Evolutionary conservation across 2,888 invertebrate species (phyloP).

Genomic region (Himalopsyche tibetana): DNA sequence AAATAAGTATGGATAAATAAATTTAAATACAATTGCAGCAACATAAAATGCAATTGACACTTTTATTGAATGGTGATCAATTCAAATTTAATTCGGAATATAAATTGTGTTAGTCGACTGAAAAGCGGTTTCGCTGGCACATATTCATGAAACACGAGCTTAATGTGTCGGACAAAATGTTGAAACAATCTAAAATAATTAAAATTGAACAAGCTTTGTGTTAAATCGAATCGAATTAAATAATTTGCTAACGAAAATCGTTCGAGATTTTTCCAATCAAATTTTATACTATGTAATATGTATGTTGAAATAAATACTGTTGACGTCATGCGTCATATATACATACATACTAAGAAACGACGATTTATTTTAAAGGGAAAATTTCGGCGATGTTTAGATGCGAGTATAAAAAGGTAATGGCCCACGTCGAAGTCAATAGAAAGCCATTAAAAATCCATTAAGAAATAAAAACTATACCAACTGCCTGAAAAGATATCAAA

Average conservation of each 20-base stretch:
- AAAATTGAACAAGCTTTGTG: constrained; percentile 20
- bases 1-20: too few species aligned
- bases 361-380: too few species aligned
- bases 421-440: not conserved
- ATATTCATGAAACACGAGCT: constrained; percentile 10
- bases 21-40: not conserved
- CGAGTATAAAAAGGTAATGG: not conserved
- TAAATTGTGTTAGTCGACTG: not conserved
- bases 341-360: too few species aligned
- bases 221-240: constrained; percentile 18
- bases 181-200: constrained; percentile 26
- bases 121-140: not conserved
- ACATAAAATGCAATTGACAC: constrained; percentile 2
- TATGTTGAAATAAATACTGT: not conserved
- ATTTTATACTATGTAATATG: not conserved
- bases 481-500: too few species aligned
- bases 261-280: not conserved
- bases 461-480: not conserved
- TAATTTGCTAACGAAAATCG: not conserved
- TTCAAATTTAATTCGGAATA: constrained; percentile 20
- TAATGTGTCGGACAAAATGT: constrained; percentile 13
- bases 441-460: not conserved
- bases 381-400: too few species aligned
- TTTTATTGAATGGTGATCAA: constrained; percentile 14
- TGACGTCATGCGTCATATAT: not conserved